A percentile compares a stretch with the other conserved stretches of the same genome.
These are phyloP conservation scores for Xenus cinereus DNA, from an alignment of 2,113 vertebrate genomes.

Conservation along the genomic window DNA sequence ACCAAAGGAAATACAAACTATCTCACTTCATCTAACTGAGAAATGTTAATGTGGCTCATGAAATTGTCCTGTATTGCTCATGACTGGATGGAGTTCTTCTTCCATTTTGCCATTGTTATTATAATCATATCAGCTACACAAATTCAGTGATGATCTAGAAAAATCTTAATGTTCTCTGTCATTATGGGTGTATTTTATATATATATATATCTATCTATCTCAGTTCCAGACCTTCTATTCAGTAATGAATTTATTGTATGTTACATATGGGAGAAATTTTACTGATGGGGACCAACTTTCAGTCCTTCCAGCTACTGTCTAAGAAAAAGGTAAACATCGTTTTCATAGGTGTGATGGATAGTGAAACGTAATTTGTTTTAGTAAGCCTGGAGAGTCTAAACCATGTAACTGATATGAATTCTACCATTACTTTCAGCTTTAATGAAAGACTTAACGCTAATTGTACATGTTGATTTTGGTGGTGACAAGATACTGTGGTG, in stretches of 20 bases:
- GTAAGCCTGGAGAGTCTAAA: neutral
- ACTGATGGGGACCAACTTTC: neutral
- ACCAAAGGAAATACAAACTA: neutral
- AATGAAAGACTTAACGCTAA: neutral
- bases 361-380: neutral
- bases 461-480: neutral
- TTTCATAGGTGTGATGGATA: neutral
- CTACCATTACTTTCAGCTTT: neutral
- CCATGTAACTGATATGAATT: neutral
- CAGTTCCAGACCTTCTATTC: rapidly evolving
- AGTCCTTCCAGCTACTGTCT: neutral
- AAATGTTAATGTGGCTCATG: neutral
- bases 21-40: neutral
- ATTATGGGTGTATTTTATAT: neutral
- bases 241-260: neutral
- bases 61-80: neutral
- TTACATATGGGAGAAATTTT: neutral
- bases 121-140: neutral
- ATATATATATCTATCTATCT: too few relatives aligned
- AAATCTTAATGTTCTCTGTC: neutral
- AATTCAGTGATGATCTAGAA: neutral
- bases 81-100: neutral
- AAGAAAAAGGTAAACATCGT: neutral
- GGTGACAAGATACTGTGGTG: neutral
- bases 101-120: neutral